phyloP scores from a whole-genome alignment of 2,888 invertebrate genomes.

The Melieria picta region DNA sequence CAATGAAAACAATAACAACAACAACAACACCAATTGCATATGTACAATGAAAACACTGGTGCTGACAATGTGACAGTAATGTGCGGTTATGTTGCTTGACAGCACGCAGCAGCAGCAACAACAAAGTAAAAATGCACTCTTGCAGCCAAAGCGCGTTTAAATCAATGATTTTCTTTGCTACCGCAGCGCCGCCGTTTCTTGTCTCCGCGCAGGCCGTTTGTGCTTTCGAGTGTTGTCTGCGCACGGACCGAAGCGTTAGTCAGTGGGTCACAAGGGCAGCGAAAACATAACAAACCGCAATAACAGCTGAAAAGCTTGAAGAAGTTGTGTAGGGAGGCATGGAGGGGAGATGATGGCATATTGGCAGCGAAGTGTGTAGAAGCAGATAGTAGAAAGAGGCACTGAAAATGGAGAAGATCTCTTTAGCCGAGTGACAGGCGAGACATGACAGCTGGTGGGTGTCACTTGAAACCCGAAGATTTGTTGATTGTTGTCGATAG shows the following conservation, averaged over 20 bases:
- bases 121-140: not conserved
- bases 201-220: not conserved
- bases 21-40: too few relatives aligned
- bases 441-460: too few relatives aligned
- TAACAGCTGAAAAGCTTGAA: not conserved
- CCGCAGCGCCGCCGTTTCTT: not conserved
- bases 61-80: too few relatives aligned
- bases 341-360: too few relatives aligned
- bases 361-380: not conserved
- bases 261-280: conserved; percentile 35
- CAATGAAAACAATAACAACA: not conserved
- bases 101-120: not conserved
- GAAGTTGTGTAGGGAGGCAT: too few relatives aligned
- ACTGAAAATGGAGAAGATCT: too few relatives aligned
- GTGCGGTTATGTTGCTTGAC: not conserved
- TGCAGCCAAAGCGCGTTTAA: too few relatives aligned
- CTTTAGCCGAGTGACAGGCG: too few relatives aligned
- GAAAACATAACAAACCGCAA: not conserved
- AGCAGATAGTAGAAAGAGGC: not conserved
- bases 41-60: too few relatives aligned
- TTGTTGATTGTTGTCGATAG: too few relatives aligned
- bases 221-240: too few relatives aligned
- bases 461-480: too few relatives aligned
- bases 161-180: not conserved
- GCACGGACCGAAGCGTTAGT: not conserved